Percentiles rank a stretch among this genome's conserved stretches.
Evolutionary conservation across 2,797 vertebrate species (phyloP).

Genomic region (Leptatherina wallacei): DNA sequence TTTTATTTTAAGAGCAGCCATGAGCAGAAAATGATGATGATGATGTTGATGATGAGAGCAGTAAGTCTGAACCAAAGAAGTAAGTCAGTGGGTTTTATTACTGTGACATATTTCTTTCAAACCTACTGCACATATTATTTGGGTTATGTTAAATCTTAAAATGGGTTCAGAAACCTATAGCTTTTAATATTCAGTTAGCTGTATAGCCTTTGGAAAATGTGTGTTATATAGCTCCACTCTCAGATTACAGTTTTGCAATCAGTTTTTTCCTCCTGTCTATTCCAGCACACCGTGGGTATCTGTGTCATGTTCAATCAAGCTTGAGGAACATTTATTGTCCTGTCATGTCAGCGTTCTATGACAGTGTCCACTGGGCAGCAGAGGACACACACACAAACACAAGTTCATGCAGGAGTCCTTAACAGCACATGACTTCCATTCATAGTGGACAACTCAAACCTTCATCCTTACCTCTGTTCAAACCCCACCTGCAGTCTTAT

Average conservation of each 20-base stretch:
- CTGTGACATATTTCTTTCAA: not conserved
- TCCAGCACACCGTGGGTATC: not conserved
- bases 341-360: slow-evolving; percentile 40
- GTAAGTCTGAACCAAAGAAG: not conserved
- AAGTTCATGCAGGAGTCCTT: not conserved
- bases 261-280: slow-evolving; percentile 16
- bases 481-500: not conserved
- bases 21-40: not conserved
- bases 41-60: too few species aligned
- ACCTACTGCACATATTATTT: not conserved
- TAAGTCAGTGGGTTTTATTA: not conserved
- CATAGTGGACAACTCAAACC: not conserved
- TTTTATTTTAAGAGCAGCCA: not conserved
- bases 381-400: slow-evolving; percentile 12
- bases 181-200: not conserved
- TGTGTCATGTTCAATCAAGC: slow-evolving; percentile 42
- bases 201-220: not conserved
- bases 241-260: not conserved
- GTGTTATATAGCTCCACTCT: not conserved
- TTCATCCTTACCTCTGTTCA: not conserved
- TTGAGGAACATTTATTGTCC: slow-evolving; percentile 23
- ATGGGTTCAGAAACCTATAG: not conserved
- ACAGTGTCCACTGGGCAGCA: slow-evolving; percentile 8
- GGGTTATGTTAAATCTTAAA: not conserved
- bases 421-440: not conserved